Evolutionary conservation across 2,888 invertebrate species (phyloP).

Genomic region (Agrenia bidenticulata): DNA sequence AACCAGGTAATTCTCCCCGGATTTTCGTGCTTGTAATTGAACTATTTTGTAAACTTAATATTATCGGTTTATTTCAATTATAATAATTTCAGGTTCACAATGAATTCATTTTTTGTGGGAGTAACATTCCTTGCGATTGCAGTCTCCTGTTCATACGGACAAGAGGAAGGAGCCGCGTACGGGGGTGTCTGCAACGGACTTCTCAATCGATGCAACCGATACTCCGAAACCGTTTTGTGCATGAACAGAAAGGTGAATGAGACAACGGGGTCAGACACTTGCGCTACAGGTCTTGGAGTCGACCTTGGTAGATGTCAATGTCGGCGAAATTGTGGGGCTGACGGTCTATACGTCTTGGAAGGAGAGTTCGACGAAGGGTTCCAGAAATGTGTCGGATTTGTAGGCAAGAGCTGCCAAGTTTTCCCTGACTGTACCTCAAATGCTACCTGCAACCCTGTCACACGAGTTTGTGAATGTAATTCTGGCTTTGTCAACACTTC

Average conservation of each 20-base stretch:
- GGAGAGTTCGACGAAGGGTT: conserved; percentile 3
- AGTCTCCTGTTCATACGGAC: too few species aligned
- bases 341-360: not conserved
- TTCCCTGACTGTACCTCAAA: conserved; percentile 4
- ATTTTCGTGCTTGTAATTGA: too few species aligned
- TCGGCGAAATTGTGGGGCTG: conserved; percentile 2
- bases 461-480: conserved; percentile 1
- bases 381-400: conserved; percentile 9
- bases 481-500: not conserved
- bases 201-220: not conserved
- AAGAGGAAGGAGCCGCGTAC: not conserved
- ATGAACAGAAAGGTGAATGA: not conserved
- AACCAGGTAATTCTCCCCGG: too few species aligned
- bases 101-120: too few species aligned
- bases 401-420: not conserved
- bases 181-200: conserved; percentile 10
- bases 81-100: too few species aligned
- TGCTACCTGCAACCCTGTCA: not conserved
- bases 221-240: conserved; percentile 14
- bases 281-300: not conserved
- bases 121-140: not conserved
- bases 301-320: conserved; percentile 15
- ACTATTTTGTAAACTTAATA: too few species aligned
- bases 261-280: not conserved
- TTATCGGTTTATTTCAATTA: too few species aligned